Evolutionary conservation across 2,113 vertebrate genomes (phyloP).

Genomic region (Tursiops truncatus): DNA sequence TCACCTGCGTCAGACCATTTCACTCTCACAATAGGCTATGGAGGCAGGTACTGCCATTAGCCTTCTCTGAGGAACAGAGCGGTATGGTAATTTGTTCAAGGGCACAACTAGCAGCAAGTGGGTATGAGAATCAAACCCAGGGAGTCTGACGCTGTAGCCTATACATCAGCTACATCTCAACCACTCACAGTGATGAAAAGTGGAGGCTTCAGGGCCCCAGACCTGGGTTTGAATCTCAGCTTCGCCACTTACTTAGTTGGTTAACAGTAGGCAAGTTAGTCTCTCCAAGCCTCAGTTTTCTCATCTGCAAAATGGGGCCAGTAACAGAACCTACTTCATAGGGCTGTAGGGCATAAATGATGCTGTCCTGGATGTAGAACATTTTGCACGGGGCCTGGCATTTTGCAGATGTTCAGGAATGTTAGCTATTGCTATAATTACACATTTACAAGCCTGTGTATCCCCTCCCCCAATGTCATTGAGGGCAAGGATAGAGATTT

Average conservation of each 20-base stretch:
- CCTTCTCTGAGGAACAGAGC: not conserved
- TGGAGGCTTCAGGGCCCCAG: not conserved
- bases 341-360: not conserved
- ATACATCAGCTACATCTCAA: not conserved
- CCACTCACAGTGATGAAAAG: not conserved
- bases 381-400: not conserved
- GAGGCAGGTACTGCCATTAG: not conserved
- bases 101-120: not conserved
- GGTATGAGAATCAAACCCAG: not conserved
- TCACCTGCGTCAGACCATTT: not conserved
- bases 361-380: not conserved
- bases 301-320: not conserved
- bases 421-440: not conserved
- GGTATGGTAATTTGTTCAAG: not conserved
- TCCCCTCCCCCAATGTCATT: not conserved
- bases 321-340: not conserved
- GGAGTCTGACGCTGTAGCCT: not conserved
- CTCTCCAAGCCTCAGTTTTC: not conserved
- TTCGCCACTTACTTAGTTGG: not conserved
- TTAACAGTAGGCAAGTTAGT: not conserved
- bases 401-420: not conserved
- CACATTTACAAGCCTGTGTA: not conserved
- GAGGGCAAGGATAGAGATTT: not conserved
- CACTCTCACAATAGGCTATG: not conserved
- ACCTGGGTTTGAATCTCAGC: not conserved